Percentiles rank a stretch among this genome's conserved stretches.
Evolutionary conservation across 2,797 vertebrate genomes (phyloP).

Genomic region (Atherinosoma microstoma): DNA sequence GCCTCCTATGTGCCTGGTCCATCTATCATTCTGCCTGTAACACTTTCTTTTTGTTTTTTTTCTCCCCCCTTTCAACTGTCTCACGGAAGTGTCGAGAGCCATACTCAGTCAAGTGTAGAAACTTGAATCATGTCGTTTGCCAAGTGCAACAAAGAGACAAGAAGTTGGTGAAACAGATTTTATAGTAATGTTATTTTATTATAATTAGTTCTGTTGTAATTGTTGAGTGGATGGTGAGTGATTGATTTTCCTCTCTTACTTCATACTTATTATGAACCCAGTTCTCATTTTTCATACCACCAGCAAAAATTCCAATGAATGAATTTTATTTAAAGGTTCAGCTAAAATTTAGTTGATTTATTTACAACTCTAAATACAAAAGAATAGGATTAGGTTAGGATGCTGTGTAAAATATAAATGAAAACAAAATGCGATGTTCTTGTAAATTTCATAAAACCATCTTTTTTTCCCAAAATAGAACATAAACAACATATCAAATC

Average conservation of each 20-base stretch:
- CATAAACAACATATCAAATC: too few species aligned
- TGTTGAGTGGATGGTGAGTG: background rate
- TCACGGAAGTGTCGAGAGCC: constrained; percentile 58
- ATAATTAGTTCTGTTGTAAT: constrained; percentile 10
- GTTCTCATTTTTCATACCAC: background rate
- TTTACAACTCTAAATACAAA: background rate
- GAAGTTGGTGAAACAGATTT: constrained; percentile 31
- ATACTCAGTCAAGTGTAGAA: constrained; percentile 36
- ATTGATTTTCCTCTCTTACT: background rate
- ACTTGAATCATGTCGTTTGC: constrained; percentile 42
- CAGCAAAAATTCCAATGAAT: background rate
- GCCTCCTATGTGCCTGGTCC: constrained; percentile 56
- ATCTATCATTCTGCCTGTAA: constrained; percentile 72
- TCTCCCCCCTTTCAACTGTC: constrained; percentile 53
- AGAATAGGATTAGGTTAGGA: too few species aligned
- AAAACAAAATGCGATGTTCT: background rate
- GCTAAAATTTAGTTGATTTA: background rate
- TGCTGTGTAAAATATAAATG: background rate
- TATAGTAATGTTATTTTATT: constrained; percentile 1
- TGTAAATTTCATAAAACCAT: too few species aligned
- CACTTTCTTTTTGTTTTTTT: constrained; percentile 28
- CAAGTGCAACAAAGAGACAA: constrained; percentile 50
- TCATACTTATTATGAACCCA: background rate
- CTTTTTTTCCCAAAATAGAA: too few species aligned
- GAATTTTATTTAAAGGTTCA: background rate